phyloP scores from a whole-genome alignment of 2,888 invertebrate genomes.

The Cryptosula pallasiana region DNA sequence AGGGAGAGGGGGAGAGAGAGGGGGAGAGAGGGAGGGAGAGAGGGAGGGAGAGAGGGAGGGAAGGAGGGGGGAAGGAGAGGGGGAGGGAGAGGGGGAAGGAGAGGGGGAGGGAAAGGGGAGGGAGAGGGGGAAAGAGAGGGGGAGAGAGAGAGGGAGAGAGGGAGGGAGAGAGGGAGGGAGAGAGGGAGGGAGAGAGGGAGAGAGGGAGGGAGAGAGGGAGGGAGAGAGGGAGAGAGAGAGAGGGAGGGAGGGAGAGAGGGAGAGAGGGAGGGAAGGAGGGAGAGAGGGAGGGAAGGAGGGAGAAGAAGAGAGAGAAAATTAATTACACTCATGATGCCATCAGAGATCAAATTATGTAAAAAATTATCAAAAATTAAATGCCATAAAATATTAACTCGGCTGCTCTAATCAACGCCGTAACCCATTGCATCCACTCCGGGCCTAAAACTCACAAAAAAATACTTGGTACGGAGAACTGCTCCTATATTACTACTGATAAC shows the following conservation, averaged over 20 bases:
- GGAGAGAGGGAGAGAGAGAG: slow-evolving; percentile 25
- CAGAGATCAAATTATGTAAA: no score
- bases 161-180: slow-evolving; percentile 26
- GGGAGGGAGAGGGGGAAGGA: slow-evolving; percentile 23
- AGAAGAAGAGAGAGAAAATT: slow-evolving; percentile 27
- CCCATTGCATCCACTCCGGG: no score
- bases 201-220: slow-evolving; percentile 19
- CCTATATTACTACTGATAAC: no score
- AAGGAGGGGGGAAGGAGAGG: slow-evolving; percentile 26
- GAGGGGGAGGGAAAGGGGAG: slow-evolving; percentile 22
- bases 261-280: slow-evolving; percentile 13
- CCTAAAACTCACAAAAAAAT: no score
- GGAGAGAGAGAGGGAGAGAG: slow-evolving; percentile 26
- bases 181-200: slow-evolving; percentile 27
- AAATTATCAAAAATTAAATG: no score
- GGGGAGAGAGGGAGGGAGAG: slow-evolving; percentile 27
- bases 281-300: slow-evolving; percentile 27
- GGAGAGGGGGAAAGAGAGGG: slow-evolving; percentile 19
- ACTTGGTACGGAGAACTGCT: no score
- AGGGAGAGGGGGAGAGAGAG: slow-evolving; percentile 28
- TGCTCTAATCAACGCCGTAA: no score
- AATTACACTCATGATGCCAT: no score
- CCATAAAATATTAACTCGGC: no score
- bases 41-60: slow-evolving; percentile 26
- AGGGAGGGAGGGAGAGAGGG: slow-evolving; percentile 26